Evolutionary conservation across 2,797 vertebrate species (phyloP), one percentile per base, ranked within the genome.

Genomic region (Parauchenoglanis ngamensis): DNA sequence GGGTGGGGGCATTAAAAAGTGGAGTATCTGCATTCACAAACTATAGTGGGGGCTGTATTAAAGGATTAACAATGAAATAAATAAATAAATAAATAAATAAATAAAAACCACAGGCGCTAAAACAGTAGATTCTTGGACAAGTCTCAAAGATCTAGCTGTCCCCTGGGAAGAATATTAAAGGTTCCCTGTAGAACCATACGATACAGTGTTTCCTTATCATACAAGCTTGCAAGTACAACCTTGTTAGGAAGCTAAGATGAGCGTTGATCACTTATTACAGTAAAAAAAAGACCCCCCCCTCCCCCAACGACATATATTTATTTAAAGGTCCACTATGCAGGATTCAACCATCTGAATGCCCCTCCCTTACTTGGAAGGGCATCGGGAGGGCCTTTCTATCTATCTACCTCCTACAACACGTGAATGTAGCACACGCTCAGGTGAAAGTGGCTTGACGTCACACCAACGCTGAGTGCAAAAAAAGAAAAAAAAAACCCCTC

Each of bases 381-480:
- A 40, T 40, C 3, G 35, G 35, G 35, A 40, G 35, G 35, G 35
- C 35, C 35, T 40, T 40, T 40, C 35, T 54, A 54, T 54, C 35
- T 57, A 56, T 81, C 63, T 44, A 79, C 35, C 21, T 23, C 7
- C 19, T 7, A 78, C 5, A 65, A 19, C 73, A 65, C 73, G 68
- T 87, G 85, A 80, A n/a, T 65, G 84, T 28, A 61, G 84, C 84
- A 44, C 79, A 59, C 23, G 89, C 7, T 6, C 70, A 46, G 35
- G 61, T 85, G 46, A 54, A 72, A 44, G 0, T 13, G 23, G 13
- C 68, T 3, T 52, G 86, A 87, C 31, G 85, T 89, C 68, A 86
- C 49, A 21, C 4, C 23, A n/a, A 59, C 40, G 70, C 77, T 40
- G 89, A 81, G 89, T 87, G 90, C 87, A 91, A 91, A 88, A 85